Percentiles rank a stretch among this genome's conserved stretches.
Evolutionary conservation across 2,797 vertebrate genomes (phyloP).

Genomic region (Enteromius viviparus): DNA sequence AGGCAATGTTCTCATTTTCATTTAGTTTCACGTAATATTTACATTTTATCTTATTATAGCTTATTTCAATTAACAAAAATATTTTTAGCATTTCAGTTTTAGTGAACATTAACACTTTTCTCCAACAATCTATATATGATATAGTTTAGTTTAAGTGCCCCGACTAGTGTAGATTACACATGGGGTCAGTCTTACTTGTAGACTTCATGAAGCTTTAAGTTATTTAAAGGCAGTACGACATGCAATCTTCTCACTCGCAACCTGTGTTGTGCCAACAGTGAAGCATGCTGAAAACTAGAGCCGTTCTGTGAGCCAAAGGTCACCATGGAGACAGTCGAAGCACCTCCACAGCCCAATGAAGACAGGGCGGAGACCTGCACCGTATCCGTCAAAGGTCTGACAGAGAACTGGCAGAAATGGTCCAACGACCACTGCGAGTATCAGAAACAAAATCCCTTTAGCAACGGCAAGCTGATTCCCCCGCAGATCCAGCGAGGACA

Average conservation of each 20-base stretch:
- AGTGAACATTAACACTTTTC: neutral
- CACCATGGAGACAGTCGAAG: conserved; percentile 61
- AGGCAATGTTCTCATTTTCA: neutral
- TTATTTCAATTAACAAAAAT: neutral
- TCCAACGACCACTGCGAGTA: conserved; percentile 80
- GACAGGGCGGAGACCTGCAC: conserved; percentile 56
- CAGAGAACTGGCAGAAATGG: conserved; percentile 89
- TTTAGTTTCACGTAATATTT: neutral
- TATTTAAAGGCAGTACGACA: conserved; percentile 48
- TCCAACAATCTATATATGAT: neutral
- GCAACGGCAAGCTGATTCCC: conserved; percentile 64
- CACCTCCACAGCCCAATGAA: conserved; percentile 32
- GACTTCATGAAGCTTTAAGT: conserved; percentile 34
- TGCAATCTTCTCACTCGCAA: conserved; percentile 20
- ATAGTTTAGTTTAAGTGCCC: conserved; percentile 6
- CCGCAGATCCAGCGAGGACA: conserved; percentile 70
- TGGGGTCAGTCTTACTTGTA: conserved; percentile 38
- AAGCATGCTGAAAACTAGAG: conserved; percentile 33
- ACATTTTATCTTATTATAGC: neutral
- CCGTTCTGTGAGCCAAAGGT: conserved; percentile 10
- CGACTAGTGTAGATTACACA: conserved; percentile 18
- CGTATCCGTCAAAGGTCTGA: conserved; percentile 79
- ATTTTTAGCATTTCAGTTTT: too few relatives aligned
- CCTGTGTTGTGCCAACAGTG: conserved; percentile 31
- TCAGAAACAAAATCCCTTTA: conserved; percentile 89